Evolutionary conservation across 2,888 invertebrate species (phyloP).

Genomic region (Axea sp.): DNA sequence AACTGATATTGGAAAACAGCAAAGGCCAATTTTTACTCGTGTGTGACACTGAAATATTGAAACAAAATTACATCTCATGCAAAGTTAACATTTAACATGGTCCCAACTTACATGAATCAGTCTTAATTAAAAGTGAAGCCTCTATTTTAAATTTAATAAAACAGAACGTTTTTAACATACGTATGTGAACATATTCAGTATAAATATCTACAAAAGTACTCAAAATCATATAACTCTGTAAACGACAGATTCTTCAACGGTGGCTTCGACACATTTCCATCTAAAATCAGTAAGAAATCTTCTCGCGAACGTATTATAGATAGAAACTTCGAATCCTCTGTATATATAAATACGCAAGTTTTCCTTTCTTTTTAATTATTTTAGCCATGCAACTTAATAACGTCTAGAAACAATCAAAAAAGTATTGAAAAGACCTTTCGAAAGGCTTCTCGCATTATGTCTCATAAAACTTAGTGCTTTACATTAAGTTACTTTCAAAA

Average conservation of each 20-base stretch:
- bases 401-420: conserved; percentile 48
- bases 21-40: neutral
- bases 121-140: conserved; percentile 7
- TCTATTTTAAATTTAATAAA: conserved; percentile 13
- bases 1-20: too few species aligned
- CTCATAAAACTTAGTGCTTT: conserved; percentile 30
- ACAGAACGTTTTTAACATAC: conserved; percentile 4
- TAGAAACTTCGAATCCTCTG: conserved; percentile 30
- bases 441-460: conserved; percentile 5
- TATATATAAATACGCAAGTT: conserved; percentile 46
- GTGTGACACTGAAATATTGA: conserved; percentile 26
- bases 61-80: conserved; percentile 43
- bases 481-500: conserved; percentile 7
- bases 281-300: conserved; percentile 29
- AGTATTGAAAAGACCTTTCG: conserved; percentile 20
- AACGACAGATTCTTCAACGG: conserved; percentile 13
- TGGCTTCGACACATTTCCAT: conserved; percentile 35
- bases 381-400: conserved; percentile 55
- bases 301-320: conserved; percentile 13
- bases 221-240: conserved; percentile 46
- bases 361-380: conserved; percentile 54
- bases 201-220: conserved; percentile 24
- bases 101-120: conserved; percentile 43
- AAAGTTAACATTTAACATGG: conserved; percentile 20
- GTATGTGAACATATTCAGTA: conserved; percentile 7